A percentile compares a stretch with the other conserved stretches of the same genome.
Evolutionary conservation across 2,888 invertebrate species (phyloP).

Genomic region (Thumatha senex): DNA sequence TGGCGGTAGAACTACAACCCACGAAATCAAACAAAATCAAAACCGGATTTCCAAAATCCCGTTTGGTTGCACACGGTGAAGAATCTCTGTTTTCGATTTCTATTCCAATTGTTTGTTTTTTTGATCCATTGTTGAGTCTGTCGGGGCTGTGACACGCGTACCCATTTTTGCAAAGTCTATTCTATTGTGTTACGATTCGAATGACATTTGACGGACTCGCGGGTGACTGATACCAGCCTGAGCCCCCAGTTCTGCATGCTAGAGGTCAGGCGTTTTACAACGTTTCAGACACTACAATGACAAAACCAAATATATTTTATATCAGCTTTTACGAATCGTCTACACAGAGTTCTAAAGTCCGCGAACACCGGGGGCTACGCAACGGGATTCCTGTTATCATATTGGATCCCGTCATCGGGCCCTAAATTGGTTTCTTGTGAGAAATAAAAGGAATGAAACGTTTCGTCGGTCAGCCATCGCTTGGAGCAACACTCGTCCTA

Average conservation of each 20-base stretch:
- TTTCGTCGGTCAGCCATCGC: constrained; percentile 59
- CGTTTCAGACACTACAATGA: constrained; percentile 39
- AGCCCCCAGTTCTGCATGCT: constrained; percentile 45
- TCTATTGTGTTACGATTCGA: constrained; percentile 70
- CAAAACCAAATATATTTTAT: constrained; percentile 49
- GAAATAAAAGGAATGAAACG: constrained; percentile 62
- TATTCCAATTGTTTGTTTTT: constrained; percentile 81
- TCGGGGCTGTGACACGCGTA: constrained; percentile 73
- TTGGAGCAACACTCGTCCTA: constrained; percentile 69
- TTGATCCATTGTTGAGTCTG: constrained; percentile 71
- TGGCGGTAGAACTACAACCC: constrained; percentile 53
- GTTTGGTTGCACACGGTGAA: constrained; percentile 72
- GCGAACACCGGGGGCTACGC: constrained; percentile 68
- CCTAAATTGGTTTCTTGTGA: constrained; percentile 76
- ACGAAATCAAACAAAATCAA: constrained; percentile 66
- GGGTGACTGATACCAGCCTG: constrained; percentile 39
- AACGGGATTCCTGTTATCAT: constrained; percentile 81
- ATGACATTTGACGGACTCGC: constrained; percentile 77
- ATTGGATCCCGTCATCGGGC: constrained; percentile 69
- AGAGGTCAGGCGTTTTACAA: constrained; percentile 48
- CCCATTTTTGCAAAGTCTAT: constrained; percentile 79
- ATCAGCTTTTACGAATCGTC: constrained; percentile 39
- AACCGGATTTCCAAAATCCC: constrained; percentile 83
- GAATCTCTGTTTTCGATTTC: constrained; percentile 81
- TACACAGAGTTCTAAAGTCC: constrained; percentile 41